phyloP scores from a whole-genome alignment of 2,888 invertebrate species.

The Julus scandinavius region DNA sequence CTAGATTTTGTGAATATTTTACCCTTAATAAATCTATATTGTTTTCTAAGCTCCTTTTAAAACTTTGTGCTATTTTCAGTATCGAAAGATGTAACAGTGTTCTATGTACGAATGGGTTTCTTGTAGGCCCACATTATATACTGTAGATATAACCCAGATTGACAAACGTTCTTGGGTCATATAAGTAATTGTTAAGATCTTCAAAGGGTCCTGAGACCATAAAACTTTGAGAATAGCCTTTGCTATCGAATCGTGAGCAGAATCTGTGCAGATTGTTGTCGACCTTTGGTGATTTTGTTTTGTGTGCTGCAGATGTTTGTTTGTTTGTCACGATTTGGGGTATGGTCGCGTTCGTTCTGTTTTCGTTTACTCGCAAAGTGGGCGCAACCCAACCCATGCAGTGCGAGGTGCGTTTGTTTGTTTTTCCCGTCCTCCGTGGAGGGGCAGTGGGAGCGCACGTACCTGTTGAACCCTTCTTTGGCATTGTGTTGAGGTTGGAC shows the following conservation, averaged over 20 bases:
- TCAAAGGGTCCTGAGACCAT: no score
- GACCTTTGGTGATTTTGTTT: not conserved
- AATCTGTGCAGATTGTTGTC: no score
- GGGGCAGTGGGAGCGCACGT: conserved; percentile 55
- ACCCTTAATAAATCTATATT: no score
- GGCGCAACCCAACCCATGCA: not conserved
- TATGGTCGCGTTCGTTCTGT: not conserved
- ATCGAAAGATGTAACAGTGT: no score
- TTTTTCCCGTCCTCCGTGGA: not conserved
- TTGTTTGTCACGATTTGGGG: not conserved
- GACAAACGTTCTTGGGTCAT: no score
- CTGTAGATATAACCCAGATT: no score
- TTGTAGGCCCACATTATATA: no score
- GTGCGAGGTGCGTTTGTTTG: conserved; percentile 9
- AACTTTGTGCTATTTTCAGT: no score
- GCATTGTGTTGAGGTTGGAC: not conserved
- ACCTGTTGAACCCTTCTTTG: conserved; percentile 48
- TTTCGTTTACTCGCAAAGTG: conserved; percentile 34
- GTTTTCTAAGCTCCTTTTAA: no score
- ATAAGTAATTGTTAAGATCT: no score
- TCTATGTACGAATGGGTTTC: no score
- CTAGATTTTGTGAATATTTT: no score
- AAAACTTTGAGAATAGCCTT: not conserved
- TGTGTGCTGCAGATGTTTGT: not conserved
- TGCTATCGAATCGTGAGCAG: not conserved